Conservation (phyloP, 2,888 invertebrate species). For the Hydrotaea cyrtoneurina region DNA sequence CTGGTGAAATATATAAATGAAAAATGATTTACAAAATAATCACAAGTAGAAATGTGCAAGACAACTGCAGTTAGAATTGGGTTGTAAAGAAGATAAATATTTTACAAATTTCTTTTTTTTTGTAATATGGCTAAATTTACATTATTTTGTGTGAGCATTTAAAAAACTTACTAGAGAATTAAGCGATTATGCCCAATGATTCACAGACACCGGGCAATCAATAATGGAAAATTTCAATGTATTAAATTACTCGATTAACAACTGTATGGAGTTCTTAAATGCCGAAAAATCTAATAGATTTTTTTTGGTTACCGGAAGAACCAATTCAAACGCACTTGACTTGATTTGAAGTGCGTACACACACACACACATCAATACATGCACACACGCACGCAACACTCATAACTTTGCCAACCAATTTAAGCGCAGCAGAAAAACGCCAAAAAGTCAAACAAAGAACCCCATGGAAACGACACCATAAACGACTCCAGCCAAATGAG, state of each 20-base stretch:
- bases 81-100: too few species aligned
- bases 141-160: too few species aligned
- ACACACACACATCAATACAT: slow-evolving; percentile 38
- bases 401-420: slow-evolving; percentile 66
- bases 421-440: slow-evolving; percentile 31
- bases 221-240: slow-evolving; percentile 26
- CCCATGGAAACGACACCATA: slow-evolving; percentile 38
- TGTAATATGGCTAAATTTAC: too few species aligned
- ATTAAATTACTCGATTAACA: slow-evolving; percentile 64
- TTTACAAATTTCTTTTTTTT: too few species aligned
- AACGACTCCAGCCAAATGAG: slow-evolving; percentile 22
- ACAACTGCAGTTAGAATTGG: too few species aligned
- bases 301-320: slow-evolving; percentile 67
- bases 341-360: slow-evolving; percentile 57
- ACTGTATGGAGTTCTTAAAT: slow-evolving; percentile 38
- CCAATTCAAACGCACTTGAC: slow-evolving; percentile 69
- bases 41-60: too few species aligned
- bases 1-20: too few species aligned
- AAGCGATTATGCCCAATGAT: too few species aligned
- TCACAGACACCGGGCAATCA: neutral
- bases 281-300: slow-evolving; percentile 52
- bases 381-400: slow-evolving; percentile 29
- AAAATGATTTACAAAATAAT: too few species aligned
- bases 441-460: slow-evolving; percentile 56
- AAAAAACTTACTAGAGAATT: too few species aligned